Evolutionary conservation across 2,888 invertebrate genomes (phyloP).

Genomic region (Cantharis flavilabris): DNA sequence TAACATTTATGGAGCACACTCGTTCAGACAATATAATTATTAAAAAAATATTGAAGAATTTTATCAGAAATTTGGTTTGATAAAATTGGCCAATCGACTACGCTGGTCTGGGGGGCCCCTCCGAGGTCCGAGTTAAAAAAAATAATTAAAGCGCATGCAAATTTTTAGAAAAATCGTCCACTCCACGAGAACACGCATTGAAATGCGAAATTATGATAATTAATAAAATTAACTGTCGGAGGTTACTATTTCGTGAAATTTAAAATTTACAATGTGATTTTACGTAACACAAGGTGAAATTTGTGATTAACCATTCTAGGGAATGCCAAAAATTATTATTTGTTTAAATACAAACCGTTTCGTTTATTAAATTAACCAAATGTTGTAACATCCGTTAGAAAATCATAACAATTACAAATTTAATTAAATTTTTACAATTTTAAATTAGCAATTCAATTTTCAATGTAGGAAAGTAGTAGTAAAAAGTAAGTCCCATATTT

Average conservation of each 20-base stretch:
- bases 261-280: background rate
- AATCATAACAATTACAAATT: background rate
- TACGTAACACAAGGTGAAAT: background rate
- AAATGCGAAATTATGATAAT: background rate
- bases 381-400: background rate
- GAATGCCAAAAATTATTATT: background rate
- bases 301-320: background rate
- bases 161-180: background rate
- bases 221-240: background rate
- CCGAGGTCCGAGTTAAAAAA: background rate
- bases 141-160: background rate
- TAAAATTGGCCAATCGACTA: background rate
- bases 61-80: background rate
- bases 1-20: background rate
- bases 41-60: background rate
- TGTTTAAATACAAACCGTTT: background rate
- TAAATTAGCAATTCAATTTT: background rate
- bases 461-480: too few relatives aligned
- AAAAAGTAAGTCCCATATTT: too few relatives aligned
- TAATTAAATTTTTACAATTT: background rate
- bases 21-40: background rate
- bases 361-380: background rate
- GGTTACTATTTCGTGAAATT: background rate
- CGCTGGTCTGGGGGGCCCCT: background rate
- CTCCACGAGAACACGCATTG: background rate